Base-by-base conservation (phyloP, 2,888 invertebrate genomes). In the Apocheima hispidaria region DNA sequence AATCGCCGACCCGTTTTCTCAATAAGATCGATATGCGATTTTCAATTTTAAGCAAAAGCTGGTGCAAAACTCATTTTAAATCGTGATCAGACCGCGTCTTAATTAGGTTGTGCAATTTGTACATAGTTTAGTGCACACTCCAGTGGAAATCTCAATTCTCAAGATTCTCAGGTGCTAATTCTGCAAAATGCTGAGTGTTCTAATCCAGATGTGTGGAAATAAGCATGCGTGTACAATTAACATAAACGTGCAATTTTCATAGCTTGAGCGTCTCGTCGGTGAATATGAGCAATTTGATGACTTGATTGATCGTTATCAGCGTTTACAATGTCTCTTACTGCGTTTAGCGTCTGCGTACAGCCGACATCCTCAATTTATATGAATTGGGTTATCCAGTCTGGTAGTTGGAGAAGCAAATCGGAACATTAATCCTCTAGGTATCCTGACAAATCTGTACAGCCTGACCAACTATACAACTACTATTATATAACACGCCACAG, bases 281-380 rank as follows among this genome's bases (percentile, higher is more conserved):
- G 66, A 71, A 70, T 73, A 66, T 60, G 62, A 75, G 70, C 71
- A 70, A 75, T 73, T 76, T 71, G 71, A 71, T 62, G 67, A 71
- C 66, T 70, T 75, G 72, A 81, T 77, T 68, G 72, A 77, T 79
- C 66, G 63, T 33, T 50, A 63, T 33, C 44, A 50, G 38, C 36
- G 28, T 54, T 54, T 26, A 53, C 28, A 41, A 48, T 40, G 35
- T 16, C 36, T 28, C 20, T 12, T 6, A 18, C 33, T 50, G 43
- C 35, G 16, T 48, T 12, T 40, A n/a, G 16, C 28, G 46, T 51
- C 38, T 14, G 16, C 9, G 14, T 36, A 50, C n/a, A 28, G 10
- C 30, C 26, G 12, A 38, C 48, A 35, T 40, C 18, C 26, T 26
- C 20, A 48, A 56, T 30, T n/a, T 49, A 4, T 35, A 14, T 4